Base-by-base conservation (phyloP, 2,797 vertebrate genomes). In the Neosalanx taihuensis region DNA sequence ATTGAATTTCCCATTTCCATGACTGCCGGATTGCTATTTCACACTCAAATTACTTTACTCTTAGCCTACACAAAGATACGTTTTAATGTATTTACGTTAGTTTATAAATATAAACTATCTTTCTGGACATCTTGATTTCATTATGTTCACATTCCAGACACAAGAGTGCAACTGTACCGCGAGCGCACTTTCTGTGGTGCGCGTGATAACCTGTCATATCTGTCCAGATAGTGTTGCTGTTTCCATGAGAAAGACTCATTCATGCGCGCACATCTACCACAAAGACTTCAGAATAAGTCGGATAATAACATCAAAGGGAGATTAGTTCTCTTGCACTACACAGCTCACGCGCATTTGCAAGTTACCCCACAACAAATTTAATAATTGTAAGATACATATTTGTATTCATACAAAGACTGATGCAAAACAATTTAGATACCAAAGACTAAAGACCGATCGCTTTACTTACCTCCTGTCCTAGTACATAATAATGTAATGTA, bases 181-280 rank as follows among this genome's bases (percentile, higher is more conserved):
- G 37, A 41, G 58, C 58, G 58, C 20, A 23, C 20, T 23, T 17
- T 53, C 9, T 4, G 4, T 35, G 9, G 33, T 37, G 62, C 33
- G 62, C n/a, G 13, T 7, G 60, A 62, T 62, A 26, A 62, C 26
- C 61, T 35, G 61, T 33, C 15, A 64, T 12, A 64, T 64, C 30
- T 33, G 60, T 30, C 20, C 30, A 33, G 1, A 13, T 23, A 60
- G 58, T 9, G 26, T 37, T 64, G 31, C 5, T 7, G 31, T n/a
- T 64, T 53, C 18, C 5, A 3, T 53, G 51, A n/a, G 51, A n/a
- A 53, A 53, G 51, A 17, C 5, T 15, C 51, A 41, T 12, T 53
- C 51, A n/a, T 53, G 18, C 51, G 51, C 18, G 15, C 18, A n/a
- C 18, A 5, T 3, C 51, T 53, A n/a, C 18, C 15, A 53, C 18